phyloP scores from a whole-genome alignment of 2,888 invertebrate genomes.

The Rapana venosa region DNA sequence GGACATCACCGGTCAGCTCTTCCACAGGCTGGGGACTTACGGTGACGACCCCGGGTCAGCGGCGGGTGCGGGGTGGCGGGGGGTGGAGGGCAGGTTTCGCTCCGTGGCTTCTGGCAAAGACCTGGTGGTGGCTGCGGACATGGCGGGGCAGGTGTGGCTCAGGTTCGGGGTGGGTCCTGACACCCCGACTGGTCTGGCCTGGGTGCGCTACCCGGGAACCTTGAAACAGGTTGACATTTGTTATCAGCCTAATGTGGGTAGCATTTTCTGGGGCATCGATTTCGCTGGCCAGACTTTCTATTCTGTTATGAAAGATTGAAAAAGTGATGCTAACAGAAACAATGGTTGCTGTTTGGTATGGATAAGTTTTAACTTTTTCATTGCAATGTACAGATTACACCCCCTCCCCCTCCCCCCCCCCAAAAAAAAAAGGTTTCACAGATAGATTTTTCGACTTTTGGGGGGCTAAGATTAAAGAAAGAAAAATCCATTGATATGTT shows the following conservation, averaged over 20 bases:
- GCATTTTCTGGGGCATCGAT: background rate
- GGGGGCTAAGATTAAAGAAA: too few species aligned
- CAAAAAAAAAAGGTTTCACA: too few species aligned
- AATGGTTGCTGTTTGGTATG: too few species aligned
- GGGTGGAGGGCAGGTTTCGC: background rate
- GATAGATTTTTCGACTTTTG: too few species aligned
- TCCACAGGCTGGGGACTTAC: background rate
- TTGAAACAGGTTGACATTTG: background rate
- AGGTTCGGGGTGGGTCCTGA: background rate
- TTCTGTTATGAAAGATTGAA: background rate
- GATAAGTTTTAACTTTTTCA: too few species aligned
- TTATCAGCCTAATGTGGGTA: background rate
- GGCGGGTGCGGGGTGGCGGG: background rate
- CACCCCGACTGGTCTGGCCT: constrained; percentile 11
- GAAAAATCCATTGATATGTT: too few species aligned
- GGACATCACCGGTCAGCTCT: background rate
- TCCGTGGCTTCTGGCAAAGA: constrained; percentile 1
- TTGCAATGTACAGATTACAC: too few species aligned
- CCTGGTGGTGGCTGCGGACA: background rate
- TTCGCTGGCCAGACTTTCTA: background rate
- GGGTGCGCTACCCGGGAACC: background rate
- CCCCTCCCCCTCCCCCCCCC: too few species aligned
- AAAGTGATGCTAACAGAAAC: too few species aligned
- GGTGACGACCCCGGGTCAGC: background rate
- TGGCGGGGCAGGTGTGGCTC: background rate